Conservation (phyloP, 2,797 vertebrate species). For the Lepus townsendii region DNA sequence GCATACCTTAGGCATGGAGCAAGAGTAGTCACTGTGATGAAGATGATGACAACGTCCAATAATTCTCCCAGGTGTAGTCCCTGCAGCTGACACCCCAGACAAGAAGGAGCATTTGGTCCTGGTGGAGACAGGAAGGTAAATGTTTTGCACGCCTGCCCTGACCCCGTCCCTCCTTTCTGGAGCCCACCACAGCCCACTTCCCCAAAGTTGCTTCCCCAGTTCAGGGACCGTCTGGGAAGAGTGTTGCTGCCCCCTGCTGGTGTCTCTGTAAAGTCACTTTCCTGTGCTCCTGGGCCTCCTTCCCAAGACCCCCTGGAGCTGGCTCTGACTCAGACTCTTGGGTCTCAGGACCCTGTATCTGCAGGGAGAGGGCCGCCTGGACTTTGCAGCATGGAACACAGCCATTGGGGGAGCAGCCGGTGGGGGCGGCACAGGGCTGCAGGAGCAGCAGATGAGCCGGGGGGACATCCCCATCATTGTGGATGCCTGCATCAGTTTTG, state of each 20-base stretch:
- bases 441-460: constrained; percentile 97
- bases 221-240: not conserved
- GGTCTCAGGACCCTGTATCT: constrained; percentile 95
- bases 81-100: constrained; percentile 92
- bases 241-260: constrained; percentile 78
- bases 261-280: constrained; percentile 19
- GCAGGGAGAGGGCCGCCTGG: constrained; percentile 92
- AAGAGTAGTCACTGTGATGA: not conserved
- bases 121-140: constrained; percentile 97
- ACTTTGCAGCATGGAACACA: constrained; percentile 93
- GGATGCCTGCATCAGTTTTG: constrained; percentile 98
- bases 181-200: not conserved
- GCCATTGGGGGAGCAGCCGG: constrained; percentile 95
- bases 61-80: constrained; percentile 90
- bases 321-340: constrained; percentile 64
- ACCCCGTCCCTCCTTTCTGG: not conserved
- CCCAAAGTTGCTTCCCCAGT: constrained; percentile 31
- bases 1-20: not conserved
- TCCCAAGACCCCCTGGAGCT: not conserved
- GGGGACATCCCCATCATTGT: constrained; percentile 98
- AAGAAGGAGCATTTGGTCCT: constrained; percentile 96
- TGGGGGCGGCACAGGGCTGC: constrained; percentile 93
- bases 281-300: not conserved
- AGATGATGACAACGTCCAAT: not conserved
- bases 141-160: not conserved